These are phyloP conservation scores for Epinotia brunnichana DNA, from an alignment of 2,888 invertebrate species.

Conservation along the genomic window DNA sequence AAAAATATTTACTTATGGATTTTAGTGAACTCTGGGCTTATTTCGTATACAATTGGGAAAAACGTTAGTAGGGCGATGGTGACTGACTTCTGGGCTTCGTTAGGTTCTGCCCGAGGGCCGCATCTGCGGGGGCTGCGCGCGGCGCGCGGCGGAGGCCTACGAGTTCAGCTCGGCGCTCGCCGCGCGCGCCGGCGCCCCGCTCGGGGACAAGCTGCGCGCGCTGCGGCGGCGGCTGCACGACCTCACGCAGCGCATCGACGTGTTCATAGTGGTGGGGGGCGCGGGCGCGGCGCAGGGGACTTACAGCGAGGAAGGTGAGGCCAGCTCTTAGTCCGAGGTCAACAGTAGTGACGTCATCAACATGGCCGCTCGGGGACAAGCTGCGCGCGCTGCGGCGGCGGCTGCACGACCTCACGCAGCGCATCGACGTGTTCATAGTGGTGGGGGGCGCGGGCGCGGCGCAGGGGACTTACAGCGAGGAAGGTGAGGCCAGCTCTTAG, in stretches of 20 bases:
- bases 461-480: slow-evolving; percentile 70
- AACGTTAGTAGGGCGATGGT: too few relatives aligned
- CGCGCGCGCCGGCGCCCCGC: slow-evolving; percentile 61
- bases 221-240: slow-evolving; percentile 70
- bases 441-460: slow-evolving; percentile 68
- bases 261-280: slow-evolving; percentile 77
- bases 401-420: slow-evolving; percentile 74
- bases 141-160: slow-evolving; percentile 68
- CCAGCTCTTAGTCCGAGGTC: too few relatives aligned
- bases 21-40: too few relatives aligned
- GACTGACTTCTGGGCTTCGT: not conserved
- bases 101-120: slow-evolving; percentile 73
- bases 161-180: slow-evolving; percentile 66
- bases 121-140: slow-evolving; percentile 65
- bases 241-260: slow-evolving; percentile 77
- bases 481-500: slow-evolving; percentile 50
- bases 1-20: too few relatives aligned
- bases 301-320: slow-evolving; percentile 65
- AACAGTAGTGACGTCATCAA: too few relatives aligned
- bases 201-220: slow-evolving; percentile 75
- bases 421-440: slow-evolving; percentile 78
- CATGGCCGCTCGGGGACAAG: slow-evolving; percentile 75
- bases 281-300: slow-evolving; percentile 62
- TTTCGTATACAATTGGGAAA: too few relatives aligned
- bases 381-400: slow-evolving; percentile 70